These are phyloP conservation scores for Mus minutoides DNA, from an alignment of 2,797 vertebrate genomes.

Conservation along the genomic window DNA sequence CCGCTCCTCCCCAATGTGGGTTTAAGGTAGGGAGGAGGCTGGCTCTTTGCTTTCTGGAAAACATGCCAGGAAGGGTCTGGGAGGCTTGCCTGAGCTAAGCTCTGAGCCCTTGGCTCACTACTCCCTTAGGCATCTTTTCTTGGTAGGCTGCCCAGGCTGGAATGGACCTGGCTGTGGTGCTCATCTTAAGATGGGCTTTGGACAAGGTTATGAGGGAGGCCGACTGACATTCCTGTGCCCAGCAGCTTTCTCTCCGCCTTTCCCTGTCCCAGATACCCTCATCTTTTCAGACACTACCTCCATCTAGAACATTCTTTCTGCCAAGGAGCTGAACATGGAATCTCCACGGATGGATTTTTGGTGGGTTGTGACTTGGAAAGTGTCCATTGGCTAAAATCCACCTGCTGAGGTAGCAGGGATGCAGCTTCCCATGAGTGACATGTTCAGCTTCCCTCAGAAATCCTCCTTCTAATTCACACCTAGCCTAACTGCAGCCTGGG, in stretches of 20 bases:
- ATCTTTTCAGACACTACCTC: background rate
- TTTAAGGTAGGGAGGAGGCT: background rate
- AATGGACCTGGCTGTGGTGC: background rate
- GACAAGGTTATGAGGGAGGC: background rate
- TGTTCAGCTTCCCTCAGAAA: background rate
- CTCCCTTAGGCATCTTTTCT: background rate
- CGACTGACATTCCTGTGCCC: background rate
- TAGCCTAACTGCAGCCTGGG: too few relatives aligned
- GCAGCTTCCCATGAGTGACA: background rate
- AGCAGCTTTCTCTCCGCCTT: background rate
- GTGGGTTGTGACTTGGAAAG: background rate
- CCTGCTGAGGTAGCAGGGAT: background rate
- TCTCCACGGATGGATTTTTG: background rate
- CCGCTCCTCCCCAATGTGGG: rapidly evolving
- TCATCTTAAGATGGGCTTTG: background rate
- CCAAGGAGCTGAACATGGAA: background rate
- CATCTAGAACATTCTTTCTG: background rate
- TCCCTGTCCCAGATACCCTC: background rate
- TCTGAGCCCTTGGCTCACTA: background rate
- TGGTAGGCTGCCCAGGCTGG: background rate
- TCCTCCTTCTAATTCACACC: background rate
- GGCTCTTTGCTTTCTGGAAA: background rate
- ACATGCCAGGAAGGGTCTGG: background rate
- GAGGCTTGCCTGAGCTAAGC: background rate
- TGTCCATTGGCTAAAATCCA: too few relatives aligned